These are phyloP conservation scores for Danaus melanippus DNA, from an alignment of 1,140 invertebrate genomes.

Conservation along the genomic window DNA sequence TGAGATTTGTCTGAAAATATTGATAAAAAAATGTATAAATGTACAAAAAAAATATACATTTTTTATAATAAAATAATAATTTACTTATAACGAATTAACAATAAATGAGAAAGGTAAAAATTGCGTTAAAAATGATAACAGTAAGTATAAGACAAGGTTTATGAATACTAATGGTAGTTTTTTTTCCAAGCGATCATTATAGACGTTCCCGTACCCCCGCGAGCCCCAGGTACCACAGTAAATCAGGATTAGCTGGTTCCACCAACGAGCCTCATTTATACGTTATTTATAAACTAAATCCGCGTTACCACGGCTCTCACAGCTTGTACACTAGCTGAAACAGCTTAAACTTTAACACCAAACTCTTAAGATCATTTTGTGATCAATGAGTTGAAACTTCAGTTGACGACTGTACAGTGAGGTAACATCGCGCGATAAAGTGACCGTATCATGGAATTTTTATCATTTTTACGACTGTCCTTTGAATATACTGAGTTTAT, in stretches of 20 bases:
- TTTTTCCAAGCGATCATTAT: constrained; percentile 21
- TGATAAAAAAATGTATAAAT: too few relatives aligned
- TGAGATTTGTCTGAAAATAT: too few relatives aligned
- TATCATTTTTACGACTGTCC: constrained; percentile 33
- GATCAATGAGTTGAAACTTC: too few relatives aligned
- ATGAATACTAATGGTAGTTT: constrained; percentile 1
- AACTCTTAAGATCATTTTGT: too few relatives aligned
- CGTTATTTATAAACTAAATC: constrained; percentile 64
- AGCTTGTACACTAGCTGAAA: background rate
- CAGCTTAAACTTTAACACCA: too few relatives aligned
- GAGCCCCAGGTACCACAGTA: constrained; percentile 40
- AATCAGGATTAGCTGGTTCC: constrained; percentile 54
- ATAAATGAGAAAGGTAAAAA: too few relatives aligned
- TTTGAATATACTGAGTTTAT: constrained; percentile 7
- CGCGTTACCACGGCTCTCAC: constrained; percentile 17
- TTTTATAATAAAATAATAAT: too few relatives aligned
- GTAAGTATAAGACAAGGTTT: background rate
- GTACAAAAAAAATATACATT: too few relatives aligned
- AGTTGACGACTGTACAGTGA: constrained; percentile 10
- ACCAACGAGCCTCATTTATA: constrained; percentile 50
- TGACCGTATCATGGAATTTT: constrained; percentile 23
- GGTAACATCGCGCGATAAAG: constrained; percentile 24
- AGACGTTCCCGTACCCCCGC: constrained; percentile 18
- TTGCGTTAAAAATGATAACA: too few relatives aligned
- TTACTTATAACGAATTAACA: too few relatives aligned